These are phyloP conservation scores for Brachionus rubens DNA, from an alignment of 1,140 invertebrate genomes.

Conservation along the genomic window DNA sequence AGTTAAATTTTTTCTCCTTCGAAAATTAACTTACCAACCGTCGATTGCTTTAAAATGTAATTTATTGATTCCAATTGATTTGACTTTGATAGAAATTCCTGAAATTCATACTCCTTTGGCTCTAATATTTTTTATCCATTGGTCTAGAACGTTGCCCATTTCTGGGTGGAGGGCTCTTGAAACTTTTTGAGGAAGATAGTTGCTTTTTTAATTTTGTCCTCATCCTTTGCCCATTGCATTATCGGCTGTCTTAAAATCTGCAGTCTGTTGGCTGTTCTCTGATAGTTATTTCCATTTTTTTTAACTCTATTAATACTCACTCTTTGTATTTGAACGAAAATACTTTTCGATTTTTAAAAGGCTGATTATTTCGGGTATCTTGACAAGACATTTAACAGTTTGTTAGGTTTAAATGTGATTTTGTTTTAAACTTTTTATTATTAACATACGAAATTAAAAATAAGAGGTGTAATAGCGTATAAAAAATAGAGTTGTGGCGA, in stretches of 20 bases:
- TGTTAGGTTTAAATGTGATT: no score
- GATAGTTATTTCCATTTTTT: slow-evolving; percentile 26
- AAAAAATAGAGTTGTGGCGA: no score
- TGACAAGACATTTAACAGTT: no score
- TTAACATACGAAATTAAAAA: no score
- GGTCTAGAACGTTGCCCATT: not conserved
- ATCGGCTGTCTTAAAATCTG: not conserved
- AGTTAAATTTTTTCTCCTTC: slow-evolving; percentile 9
- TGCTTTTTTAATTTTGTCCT: not conserved
- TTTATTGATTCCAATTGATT: slow-evolving; percentile 5
- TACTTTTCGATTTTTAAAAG: not conserved
- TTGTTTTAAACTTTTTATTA: no score
- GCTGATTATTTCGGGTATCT: no score
- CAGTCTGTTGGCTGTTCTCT: slow-evolving; percentile 12
- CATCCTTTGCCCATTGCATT: slow-evolving; percentile 1
- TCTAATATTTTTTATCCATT: slow-evolving; percentile 14
- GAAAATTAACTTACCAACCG: slow-evolving; percentile 4
- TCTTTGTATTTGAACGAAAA: slow-evolving; percentile 2
- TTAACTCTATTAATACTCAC: not conserved
- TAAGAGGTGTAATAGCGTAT: no score
- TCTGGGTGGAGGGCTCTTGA: not conserved
- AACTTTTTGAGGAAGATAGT: not conserved
- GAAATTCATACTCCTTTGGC: slow-evolving; percentile 9
- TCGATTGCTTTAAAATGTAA: slow-evolving; percentile 7
- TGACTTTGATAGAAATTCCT: slow-evolving; percentile 5